A percentile compares a stretch with the other conserved stretches of the same genome.
These are phyloP conservation scores for Pocota personata DNA, from an alignment of 2,888 invertebrate genomes.

Conservation along the genomic window DNA sequence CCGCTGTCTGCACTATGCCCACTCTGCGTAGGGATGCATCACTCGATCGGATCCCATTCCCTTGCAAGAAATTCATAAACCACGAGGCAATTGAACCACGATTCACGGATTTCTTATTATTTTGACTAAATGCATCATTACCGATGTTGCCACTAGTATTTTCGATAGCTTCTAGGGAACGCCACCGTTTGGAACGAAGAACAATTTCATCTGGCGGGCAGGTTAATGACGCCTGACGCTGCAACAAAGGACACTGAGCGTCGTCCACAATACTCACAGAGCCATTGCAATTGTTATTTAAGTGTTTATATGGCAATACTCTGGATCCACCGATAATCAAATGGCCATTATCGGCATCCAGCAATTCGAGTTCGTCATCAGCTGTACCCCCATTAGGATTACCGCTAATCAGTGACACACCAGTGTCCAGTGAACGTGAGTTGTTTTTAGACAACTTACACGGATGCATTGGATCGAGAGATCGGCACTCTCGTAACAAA, in stretches of 20 bases:
- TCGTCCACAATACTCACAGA: conserved; percentile 81
- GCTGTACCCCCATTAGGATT: conserved; percentile 77
- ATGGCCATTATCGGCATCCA: conserved; percentile 80
- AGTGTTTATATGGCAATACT: conserved; percentile 78
- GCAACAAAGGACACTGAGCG: conserved; percentile 80
- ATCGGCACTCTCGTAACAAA: conserved; percentile 85
- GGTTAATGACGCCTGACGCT: conserved; percentile 82
- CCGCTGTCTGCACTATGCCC: conserved; percentile 79
- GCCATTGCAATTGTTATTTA: conserved; percentile 83
- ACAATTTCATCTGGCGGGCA: conserved; percentile 82
- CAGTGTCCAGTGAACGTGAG: conserved; percentile 81
- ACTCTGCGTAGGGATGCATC: conserved; percentile 80
- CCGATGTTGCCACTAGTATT: conserved; percentile 80
- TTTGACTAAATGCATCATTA: conserved; percentile 77
- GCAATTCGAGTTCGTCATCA: conserved; percentile 75
- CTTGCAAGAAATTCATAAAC: conserved; percentile 90
- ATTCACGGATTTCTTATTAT: conserved; percentile 84
- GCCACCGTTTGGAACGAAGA: conserved; percentile 88
- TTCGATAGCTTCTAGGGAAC: conserved; percentile 89
- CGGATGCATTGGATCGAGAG: conserved; percentile 86
- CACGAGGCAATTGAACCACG: conserved; percentile 88
- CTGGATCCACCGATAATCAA: conserved; percentile 63
- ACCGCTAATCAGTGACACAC: conserved; percentile 76
- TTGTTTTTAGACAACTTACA: conserved; percentile 81
- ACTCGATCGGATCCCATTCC: conserved; percentile 88